Evolutionary conservation across 1,140 invertebrate genomes (phyloP), one percentile per base, ranked within the genome.

Genomic region (Palaemon carinicauda): DNA sequence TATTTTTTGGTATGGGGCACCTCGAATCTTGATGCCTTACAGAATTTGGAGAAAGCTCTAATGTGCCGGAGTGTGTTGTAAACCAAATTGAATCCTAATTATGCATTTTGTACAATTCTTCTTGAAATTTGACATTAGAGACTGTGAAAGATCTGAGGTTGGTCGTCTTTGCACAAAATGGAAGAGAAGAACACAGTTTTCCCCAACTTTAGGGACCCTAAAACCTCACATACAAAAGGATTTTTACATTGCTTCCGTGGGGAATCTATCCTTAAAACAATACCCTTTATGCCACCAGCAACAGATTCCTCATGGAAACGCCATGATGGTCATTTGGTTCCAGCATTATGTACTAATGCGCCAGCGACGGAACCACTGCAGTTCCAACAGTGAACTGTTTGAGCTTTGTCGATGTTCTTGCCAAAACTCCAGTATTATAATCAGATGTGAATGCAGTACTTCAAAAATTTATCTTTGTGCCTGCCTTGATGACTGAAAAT

Each of bases 391-490:
- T n/a, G 12, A 5, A 31, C 12, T 12, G 73, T 75, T 75, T 31
- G 73, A 75, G 73, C 73, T 75, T 75, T 33, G 73, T 75, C 73
- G 73, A 75, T 75, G 73, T 75, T 75, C 29, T 21, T 33, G 15
- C 73, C 12, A 33, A 24, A 75, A 9, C 41, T 75, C 12, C 29
- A 31, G 73, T 31, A 75, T 75, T 5, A 15, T 9, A 75, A 75
- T 10, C 29, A 75, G 29, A 12, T 41, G 12, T 75, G 29, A 33
- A 75, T 75, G 73, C 12, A 24, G 41, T 33, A 75, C 12, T 19
- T 15, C 41, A 9, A 31, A 33, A 24, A 75, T 33, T 31, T 24
- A 10, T 75, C 27, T 33, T 75, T 75, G 73, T 75, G 73, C 27
- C 29, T 75, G 73, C 41, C 27, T 5, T 31, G 29, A 75, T 75